Percentiles rank a stretch among this genome's conserved stretches.
These are phyloP conservation scores for Hippocampus mohnikei DNA, from an alignment of 2,113 vertebrate species.

Conservation along the genomic window DNA sequence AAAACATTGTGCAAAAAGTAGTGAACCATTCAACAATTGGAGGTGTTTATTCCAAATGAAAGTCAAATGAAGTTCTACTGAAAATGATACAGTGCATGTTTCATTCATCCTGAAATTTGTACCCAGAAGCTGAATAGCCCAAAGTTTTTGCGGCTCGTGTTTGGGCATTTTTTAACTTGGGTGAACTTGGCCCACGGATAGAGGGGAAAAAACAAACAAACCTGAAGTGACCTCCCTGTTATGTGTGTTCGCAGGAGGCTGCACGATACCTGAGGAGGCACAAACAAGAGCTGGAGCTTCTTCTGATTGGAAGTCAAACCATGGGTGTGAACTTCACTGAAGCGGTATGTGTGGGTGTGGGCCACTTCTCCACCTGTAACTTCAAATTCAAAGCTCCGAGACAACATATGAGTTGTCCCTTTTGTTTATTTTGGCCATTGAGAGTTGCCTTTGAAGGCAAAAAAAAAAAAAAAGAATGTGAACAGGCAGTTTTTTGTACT, in stretches of 20 bases:
- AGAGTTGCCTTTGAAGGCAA: slow-evolving; percentile 3
- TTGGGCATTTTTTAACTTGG: neutral
- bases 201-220: too few relatives aligned
- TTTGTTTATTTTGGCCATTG: neutral
- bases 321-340: slow-evolving; percentile 81
- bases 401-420: neutral
- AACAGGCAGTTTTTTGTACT: slow-evolving; percentile 2
- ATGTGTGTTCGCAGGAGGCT: slow-evolving; percentile 72
- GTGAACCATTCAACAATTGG: neutral
- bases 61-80: neutral
- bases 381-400: neutral
- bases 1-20: neutral
- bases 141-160: neutral
- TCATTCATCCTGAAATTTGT: neutral
- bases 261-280: slow-evolving; percentile 77
- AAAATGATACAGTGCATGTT: neutral
- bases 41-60: neutral
- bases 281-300: slow-evolving; percentile 80
- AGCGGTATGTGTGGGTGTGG: slow-evolving; percentile 66
- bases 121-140: neutral
- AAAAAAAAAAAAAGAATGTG: slow-evolving; percentile 18
- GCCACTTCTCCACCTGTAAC: neutral
- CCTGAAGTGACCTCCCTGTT: neutral
- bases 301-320: slow-evolving; percentile 75
- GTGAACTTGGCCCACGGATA: too few relatives aligned